Base-by-base conservation (phyloP, 2,113 vertebrate genomes). In the Sprattus sprattus region DNA sequence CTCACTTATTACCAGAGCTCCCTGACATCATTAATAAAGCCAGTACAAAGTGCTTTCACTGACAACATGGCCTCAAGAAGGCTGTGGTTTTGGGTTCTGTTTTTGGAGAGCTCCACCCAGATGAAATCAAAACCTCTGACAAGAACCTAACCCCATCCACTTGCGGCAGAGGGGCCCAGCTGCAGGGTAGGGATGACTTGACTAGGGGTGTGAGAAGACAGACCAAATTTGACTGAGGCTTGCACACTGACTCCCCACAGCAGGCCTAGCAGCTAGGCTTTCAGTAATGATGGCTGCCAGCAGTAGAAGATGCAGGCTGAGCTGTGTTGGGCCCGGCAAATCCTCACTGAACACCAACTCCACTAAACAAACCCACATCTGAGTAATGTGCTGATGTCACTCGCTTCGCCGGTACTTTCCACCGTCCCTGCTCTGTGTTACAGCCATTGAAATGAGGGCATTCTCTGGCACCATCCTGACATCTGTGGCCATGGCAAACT, bases 371-470 rank as follows among this genome's bases (percentile, higher is more conserved):
- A 86, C 32, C 81, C 81, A 32, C 25, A 44, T 85, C 57, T 90
- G 85, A 91, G 85, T 90, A 87, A 85, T 28, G 81, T 84, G 1
- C 82, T 89, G 87, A 87, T 82, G 88, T 91, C 88, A 86, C 39
- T 78, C 9, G 44, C 84, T 81, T 45, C 82, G 60, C 22, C 52
- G 67, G 50, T 75, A 22, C 8, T 90, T 88, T 93, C 89, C 87
- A 45, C 75, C 81, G 47, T 81, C 80, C 50, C 85, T 88, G 87
- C 52, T 85, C 50, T 87, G 85, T 82, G 85, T 86, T 86, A 20
- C 6, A 47, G 50, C 39, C 75, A 81, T 18, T 71, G 49, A 45
- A 75, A 81, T 87, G 88, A 88, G 39, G 82, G 57, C 64, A 81
- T 45, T 78, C 7, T 52, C 82, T 82, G 64, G 71, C 71, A 78